These are phyloP conservation scores for Diceros bicornis DNA, from an alignment of 2,797 vertebrate genomes.

Conservation along the genomic window DNA sequence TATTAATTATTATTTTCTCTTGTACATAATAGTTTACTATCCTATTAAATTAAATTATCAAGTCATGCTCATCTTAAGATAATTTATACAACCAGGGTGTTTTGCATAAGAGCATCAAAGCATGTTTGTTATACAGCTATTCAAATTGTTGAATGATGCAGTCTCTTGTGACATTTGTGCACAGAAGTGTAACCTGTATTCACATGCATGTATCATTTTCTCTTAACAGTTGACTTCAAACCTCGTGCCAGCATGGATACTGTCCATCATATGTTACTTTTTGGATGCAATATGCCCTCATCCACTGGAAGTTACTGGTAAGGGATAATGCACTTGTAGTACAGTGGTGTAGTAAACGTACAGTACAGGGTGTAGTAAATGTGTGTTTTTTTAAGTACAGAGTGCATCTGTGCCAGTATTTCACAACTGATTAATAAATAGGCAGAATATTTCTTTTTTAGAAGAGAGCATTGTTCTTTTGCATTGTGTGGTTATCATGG, in stretches of 20 bases:
- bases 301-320: slow-evolving; percentile 95
- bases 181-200: slow-evolving; percentile 18
- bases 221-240: slow-evolving; percentile 96
- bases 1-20: slow-evolving; percentile 5
- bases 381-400: not conserved
- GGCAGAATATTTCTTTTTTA: not conserved
- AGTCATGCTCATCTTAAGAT: slow-evolving; percentile 22
- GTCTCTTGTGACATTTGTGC: not conserved
- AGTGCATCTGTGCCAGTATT: not conserved
- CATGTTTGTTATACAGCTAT: not conserved
- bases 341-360: not conserved
- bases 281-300: slow-evolving; percentile 95
- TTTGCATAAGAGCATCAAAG: not conserved
- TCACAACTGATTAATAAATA: not conserved
- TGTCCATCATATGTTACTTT: slow-evolving; percentile 98
- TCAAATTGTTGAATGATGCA: not conserved
- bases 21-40: slow-evolving; percentile 42
- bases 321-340: slow-evolving; percentile 77
- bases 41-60: slow-evolving; percentile 23
- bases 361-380: not conserved
- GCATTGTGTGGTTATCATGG: not conserved
- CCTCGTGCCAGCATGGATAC: slow-evolving; percentile 98
- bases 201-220: slow-evolving; percentile 71
- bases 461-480: not conserved
- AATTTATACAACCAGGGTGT: not conserved